Conservation (phyloP, 2,113 vertebrate species). For the human (Homo sapiens) region GRCh38 chrX:74623501-74624000, state of each 20-base stretch:
- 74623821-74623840: too few relatives aligned
- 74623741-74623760: not conserved
- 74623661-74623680: not conserved
- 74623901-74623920: too few relatives aligned
- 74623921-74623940: too few relatives aligned
- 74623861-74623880: too few relatives aligned
- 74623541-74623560: slow-evolving; percentile 23
- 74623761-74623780: not conserved
- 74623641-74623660: not conserved
- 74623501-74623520: slow-evolving; percentile 31
- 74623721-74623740: not conserved
- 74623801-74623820: too few relatives aligned
- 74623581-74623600: not conserved
- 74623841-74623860: too few relatives aligned
- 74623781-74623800: not conserved
- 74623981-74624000: too few relatives aligned
- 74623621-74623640: not conserved
- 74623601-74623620: not conserved
- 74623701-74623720: not conserved
- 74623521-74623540: not conserved
- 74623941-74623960: too few relatives aligned
- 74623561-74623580: not conserved
- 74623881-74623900: too few relatives aligned
- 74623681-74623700: not conserved
- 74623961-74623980: too few relatives aligned